phyloP scores from a whole-genome alignment of 2,888 invertebrate genomes.

The Scaptomyza flava region DNA sequence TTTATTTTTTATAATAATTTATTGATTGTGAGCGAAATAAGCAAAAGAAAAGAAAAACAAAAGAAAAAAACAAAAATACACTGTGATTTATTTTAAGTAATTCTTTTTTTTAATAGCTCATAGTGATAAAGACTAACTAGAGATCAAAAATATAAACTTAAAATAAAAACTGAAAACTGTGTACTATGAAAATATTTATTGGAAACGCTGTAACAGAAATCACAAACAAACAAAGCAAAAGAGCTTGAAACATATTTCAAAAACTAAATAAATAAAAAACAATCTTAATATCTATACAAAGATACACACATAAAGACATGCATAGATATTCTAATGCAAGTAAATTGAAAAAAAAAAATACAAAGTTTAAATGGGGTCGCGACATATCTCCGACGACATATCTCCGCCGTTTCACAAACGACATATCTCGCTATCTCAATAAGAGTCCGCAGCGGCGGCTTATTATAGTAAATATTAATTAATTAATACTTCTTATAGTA shows the following conservation, averaged over 20 bases:
- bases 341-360: conserved; percentile 29
- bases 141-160: conserved; percentile 9
- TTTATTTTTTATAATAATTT: conserved; percentile 14
- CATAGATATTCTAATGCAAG: conserved; percentile 6
- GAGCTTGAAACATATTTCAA: conserved; percentile 13
- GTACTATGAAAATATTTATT: conserved; percentile 22
- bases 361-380: no score
- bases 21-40: conserved; percentile 10
- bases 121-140: conserved; percentile 36
- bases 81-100: conserved; percentile 78
- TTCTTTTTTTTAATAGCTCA: conserved; percentile 71
- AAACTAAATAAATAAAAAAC: not conserved
- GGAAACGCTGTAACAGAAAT: conserved; percentile 8
- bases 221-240: conserved; percentile 4
- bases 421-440: no score
- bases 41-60: not conserved
- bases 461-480: no score
- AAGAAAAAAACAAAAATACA: conserved; percentile 57
- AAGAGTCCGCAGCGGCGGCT: no score
- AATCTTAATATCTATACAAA: not conserved
- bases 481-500: no score
- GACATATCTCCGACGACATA: no score
- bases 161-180: not conserved
- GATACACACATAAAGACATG: not conserved
- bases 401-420: no score